phyloP scores from a whole-genome alignment of 64 coral and sea anemone genomes.

The Stichodactyla helianthus region DNA sequence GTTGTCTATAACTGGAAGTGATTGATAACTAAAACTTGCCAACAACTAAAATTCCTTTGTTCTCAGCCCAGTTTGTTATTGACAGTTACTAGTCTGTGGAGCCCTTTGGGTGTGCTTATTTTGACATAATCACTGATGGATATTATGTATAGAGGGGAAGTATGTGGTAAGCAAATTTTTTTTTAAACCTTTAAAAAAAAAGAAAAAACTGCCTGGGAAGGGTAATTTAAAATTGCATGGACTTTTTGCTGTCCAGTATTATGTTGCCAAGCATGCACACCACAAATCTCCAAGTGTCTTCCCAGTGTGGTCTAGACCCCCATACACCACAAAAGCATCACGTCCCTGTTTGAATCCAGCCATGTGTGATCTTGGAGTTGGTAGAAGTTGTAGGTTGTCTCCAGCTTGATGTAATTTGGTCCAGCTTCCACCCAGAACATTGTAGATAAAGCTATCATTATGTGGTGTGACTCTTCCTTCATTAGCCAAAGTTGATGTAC shows the following conservation, averaged over 20 bases:
- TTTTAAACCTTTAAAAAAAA: no score
- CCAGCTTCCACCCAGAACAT: constrained; percentile 1
- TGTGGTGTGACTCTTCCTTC: not conserved
- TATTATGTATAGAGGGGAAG: no score
- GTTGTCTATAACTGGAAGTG: no score
- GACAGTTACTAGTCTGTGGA: no score
- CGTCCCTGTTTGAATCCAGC: not conserved
- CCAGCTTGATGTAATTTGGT: not conserved
- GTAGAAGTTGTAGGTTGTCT: not conserved
- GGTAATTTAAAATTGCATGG: not conserved
- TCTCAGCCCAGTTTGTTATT: no score
- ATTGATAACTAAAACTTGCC: no score
- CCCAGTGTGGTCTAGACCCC: not conserved
- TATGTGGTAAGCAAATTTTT: no score
- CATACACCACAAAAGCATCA: not conserved
- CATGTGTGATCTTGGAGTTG: constrained; percentile 1
- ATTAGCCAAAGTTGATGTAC: not conserved
- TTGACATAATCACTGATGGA: no score
- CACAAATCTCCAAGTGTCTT: not conserved
- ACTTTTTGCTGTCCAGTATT: not conserved
- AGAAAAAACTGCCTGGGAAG: no score
- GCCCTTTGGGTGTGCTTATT: no score
- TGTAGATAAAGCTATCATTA: not conserved
- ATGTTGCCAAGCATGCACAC: not conserved
- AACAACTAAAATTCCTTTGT: no score